Conservation (phyloP, 2,113 vertebrate genomes). For the Cavia aperea region DNA sequence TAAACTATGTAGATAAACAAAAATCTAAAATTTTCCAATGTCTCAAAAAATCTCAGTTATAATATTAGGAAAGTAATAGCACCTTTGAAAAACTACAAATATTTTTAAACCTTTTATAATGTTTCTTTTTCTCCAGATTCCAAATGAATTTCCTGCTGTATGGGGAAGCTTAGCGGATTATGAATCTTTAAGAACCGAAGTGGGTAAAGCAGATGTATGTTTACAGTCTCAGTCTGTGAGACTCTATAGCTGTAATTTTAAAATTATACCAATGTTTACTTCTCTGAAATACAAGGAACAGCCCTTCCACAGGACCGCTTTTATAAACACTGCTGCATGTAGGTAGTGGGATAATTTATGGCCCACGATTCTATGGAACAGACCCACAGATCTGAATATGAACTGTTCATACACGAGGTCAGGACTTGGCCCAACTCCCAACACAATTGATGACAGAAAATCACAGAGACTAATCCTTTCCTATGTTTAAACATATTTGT, state of each 20-base stretch:
- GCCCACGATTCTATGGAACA: not conserved
- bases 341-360: conserved; percentile 36
- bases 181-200: conserved; percentile 42
- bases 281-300: conserved; percentile 47
- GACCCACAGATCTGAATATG: not conserved
- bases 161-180: conserved; percentile 24
- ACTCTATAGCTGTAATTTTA: conserved; percentile 47
- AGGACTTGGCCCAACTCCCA: conserved; percentile 39
- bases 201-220: conserved; percentile 38
- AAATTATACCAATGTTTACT: conserved; percentile 59
- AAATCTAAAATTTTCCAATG: not conserved
- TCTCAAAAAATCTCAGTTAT: not conserved
- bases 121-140: conserved; percentile 11
- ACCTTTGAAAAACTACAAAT: conserved; percentile 15
- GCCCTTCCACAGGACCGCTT: conserved; percentile 32
- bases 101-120: conserved; percentile 25
- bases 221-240: conserved; percentile 54
- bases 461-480: conserved; percentile 38
- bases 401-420: conserved; percentile 11
- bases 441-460: conserved; percentile 46
- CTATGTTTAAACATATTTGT: conserved; percentile 40
- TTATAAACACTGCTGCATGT: conserved; percentile 47
- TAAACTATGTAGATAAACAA: conserved; percentile 11
- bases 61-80: not conserved
- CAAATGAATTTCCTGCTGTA: conserved; percentile 35